Conservation (phyloP, 2,113 vertebrate species). For the Planiliza haematocheilus region DNA sequence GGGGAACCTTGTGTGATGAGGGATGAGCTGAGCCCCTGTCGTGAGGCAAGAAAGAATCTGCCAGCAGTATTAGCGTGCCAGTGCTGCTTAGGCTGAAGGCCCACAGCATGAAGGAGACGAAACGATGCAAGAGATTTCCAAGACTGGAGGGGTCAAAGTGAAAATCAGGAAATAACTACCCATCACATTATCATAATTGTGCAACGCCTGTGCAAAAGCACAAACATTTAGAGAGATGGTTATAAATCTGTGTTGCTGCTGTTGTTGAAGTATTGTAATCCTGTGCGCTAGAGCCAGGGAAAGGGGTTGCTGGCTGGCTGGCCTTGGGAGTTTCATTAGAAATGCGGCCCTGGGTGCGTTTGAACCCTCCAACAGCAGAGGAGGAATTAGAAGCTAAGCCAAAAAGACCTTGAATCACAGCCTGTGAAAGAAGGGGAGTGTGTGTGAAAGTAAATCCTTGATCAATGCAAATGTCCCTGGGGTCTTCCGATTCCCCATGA, state of each 20-base stretch:
- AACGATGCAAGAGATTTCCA: slow-evolving; percentile 61
- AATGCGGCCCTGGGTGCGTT: slow-evolving; percentile 76
- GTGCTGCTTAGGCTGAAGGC: slow-evolving; percentile 65
- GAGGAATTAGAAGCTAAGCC: slow-evolving; percentile 82
- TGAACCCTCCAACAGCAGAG: slow-evolving; percentile 77
- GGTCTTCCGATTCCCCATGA: slow-evolving; percentile 67
- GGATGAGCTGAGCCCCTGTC: slow-evolving; percentile 64
- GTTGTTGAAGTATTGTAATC: slow-evolving; percentile 72
- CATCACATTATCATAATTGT: slow-evolving; percentile 39
- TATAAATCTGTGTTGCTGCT: slow-evolving; percentile 47
- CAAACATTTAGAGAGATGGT: slow-evolving; percentile 51
- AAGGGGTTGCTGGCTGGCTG: slow-evolving; percentile 51
- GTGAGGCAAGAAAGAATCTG: slow-evolving; percentile 61
- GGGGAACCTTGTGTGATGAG: slow-evolving; percentile 58
- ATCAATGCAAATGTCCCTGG: slow-evolving; percentile 80
- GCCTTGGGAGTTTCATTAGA: slow-evolving; percentile 81
- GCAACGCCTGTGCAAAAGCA: slow-evolving; percentile 43
- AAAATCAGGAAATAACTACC: slow-evolving; percentile 33
- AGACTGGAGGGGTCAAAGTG: slow-evolving; percentile 58
- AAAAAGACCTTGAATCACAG: slow-evolving; percentile 83
- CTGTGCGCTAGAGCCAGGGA: slow-evolving; percentile 65
- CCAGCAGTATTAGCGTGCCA: slow-evolving; percentile 68
- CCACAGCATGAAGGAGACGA: slow-evolving; percentile 54
- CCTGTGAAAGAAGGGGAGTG: slow-evolving; percentile 72
- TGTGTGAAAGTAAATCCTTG: slow-evolving; percentile 82